These are phyloP conservation scores for Blera fallax DNA, from an alignment of 2,888 invertebrate species.

Conservation along the genomic window DNA sequence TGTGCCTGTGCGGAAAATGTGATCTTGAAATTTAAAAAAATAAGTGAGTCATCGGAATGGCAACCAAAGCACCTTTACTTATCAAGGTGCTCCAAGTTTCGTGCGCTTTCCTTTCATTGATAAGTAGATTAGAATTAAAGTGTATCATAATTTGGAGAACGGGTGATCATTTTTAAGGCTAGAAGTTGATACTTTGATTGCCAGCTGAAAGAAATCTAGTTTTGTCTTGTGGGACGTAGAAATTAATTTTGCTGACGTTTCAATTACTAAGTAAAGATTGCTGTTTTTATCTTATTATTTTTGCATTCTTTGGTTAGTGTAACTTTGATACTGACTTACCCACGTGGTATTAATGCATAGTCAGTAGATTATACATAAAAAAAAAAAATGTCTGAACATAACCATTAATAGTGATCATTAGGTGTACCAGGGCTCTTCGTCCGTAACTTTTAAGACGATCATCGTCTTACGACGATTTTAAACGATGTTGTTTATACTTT, in stretches of 20 bases:
- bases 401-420: background rate
- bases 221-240: background rate
- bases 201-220: background rate
- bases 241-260: constrained; percentile 37
- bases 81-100: constrained; percentile 8
- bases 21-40: background rate
- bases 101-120: background rate
- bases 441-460: too few relatives aligned
- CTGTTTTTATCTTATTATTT: background rate
- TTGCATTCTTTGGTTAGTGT: too few relatives aligned
- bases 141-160: background rate
- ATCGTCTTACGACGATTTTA: too few relatives aligned
- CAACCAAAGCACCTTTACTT: constrained; percentile 5
- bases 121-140: background rate
- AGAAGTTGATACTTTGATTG: too few relatives aligned
- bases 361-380: background rate
- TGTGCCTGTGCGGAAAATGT: background rate
- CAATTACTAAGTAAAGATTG: background rate
- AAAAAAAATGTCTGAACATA: background rate
- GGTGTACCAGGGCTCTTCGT: background rate
- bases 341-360: background rate
- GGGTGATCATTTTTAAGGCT: too few relatives aligned
- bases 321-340: too few relatives aligned
- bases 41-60: constrained; percentile 31
- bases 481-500: too few relatives aligned